Evolutionary conservation across 2,113 vertebrate species (phyloP), one percentile per base, ranked within the genome.

Genomic region (Callaeas wilsoni): DNA sequence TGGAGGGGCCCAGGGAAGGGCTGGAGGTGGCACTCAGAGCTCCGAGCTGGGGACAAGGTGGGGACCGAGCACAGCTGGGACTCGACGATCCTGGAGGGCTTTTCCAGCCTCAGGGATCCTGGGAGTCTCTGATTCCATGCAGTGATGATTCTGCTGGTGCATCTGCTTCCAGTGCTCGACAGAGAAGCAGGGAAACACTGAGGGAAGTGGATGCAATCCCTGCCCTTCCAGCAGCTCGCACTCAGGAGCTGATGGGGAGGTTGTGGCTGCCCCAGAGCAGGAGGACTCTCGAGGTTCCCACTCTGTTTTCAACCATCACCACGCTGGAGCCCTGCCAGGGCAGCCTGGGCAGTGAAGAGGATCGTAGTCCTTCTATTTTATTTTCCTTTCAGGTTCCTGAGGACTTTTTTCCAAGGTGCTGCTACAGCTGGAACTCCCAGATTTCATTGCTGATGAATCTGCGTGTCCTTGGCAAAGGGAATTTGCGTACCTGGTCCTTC

Each of bases 51-150:
- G 13, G 22, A 27, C 35, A 41, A 16, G 57, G 35, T 20, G 35
- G 35, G 22, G 1, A 63, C 21, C 0, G 4, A 35, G 7, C 13
- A 50, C 22, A 21, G 46, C 3, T 25, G 2, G 74, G 74, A 9
- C 16, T 39, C 1, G 1, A 2, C 32, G 55, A 1, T 4, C 73
- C 4, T 4, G 42, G 56, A 75, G 42, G 73, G 8, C 27, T 76
- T 59, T 76, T 75, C 42, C 42, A 47, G 2, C 55, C 42, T 37
- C 16, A 47, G 29, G 4, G n/a, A 37, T 42, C 5, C 20, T 25
- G 27, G 46, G 44, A 47, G 37, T 76, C 26, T 75, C 5, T 14
- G 55, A 18, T 30, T 59, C 42, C 29, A 12, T 10, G 1, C 10
- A 7, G 18, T 4, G 56, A 39, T 35, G 25, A 26, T 55, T 81